phyloP scores from a whole-genome alignment of 2,113 vertebrate genomes.

The Promerops cafer region DNA sequence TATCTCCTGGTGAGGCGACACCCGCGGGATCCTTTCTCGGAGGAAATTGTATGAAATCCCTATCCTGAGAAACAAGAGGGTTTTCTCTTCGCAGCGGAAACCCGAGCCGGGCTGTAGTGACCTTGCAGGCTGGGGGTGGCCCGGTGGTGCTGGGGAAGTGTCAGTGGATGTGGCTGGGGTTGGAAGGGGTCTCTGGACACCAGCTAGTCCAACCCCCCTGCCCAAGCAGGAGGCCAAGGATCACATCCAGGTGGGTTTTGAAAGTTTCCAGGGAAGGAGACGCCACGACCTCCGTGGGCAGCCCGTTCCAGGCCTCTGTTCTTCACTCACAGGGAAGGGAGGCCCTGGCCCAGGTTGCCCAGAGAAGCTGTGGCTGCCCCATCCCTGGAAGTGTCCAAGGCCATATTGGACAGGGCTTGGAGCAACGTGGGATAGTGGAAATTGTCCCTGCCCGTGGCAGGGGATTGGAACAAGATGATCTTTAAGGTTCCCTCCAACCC shows the following conservation, averaged over 20 bases:
- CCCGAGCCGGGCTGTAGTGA: no score
- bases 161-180: accelerated
- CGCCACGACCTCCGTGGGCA: not conserved
- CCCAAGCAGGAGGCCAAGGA: no score
- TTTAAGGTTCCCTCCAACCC: not conserved
- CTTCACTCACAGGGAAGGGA: accelerated
- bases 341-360: not conserved
- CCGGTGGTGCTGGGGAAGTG: not conserved
- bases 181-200: not conserved
- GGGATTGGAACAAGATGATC: not conserved
- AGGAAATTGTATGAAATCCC: not conserved
- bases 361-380: not conserved
- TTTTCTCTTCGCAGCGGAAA: not conserved
- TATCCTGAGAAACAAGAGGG: not conserved
- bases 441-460: not conserved
- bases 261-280: not conserved
- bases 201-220: accelerated
- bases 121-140: no score
- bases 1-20: constrained; percentile 78
- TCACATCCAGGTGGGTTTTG: not conserved
- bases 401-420: accelerated
- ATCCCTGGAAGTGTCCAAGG: not conserved
- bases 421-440: accelerated
- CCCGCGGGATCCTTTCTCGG: not conserved
- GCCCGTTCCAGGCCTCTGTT: not conserved